Evolutionary conservation across 1,140 invertebrate genomes (phyloP).

Genomic region (Apolygus lucorum): DNA sequence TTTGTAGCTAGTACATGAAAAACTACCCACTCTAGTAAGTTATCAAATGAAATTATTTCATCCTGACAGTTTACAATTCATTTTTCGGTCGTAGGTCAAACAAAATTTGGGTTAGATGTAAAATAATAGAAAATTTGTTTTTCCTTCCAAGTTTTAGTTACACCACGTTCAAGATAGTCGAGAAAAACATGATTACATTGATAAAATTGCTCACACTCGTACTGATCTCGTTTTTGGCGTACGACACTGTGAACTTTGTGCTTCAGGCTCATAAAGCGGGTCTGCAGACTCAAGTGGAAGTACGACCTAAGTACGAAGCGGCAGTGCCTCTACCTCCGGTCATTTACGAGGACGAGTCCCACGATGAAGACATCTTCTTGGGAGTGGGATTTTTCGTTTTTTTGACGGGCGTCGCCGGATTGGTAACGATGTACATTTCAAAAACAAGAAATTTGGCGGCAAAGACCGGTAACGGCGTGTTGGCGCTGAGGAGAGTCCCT

Average conservation of each 20-base stretch:
- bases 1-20: too few species aligned
- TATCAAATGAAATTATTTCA: too few species aligned
- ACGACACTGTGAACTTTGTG: background rate
- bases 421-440: background rate
- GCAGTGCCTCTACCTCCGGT: background rate
- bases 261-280: background rate
- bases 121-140: too few species aligned
- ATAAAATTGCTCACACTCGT: background rate
- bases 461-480: background rate
- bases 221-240: background rate
- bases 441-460: background rate
- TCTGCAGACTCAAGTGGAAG: background rate
- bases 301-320: background rate
- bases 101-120: too few species aligned
- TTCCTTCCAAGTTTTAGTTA: too few species aligned
- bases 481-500: background rate
- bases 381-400: background rate
- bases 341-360: background rate
- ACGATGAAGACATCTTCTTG: background rate
- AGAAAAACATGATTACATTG: background rate
- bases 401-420: background rate
- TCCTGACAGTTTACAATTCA: too few species aligned
- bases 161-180: background rate
- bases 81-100: too few species aligned
- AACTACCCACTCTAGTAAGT: too few species aligned